Conservation (phyloP, 2,797 vertebrate genomes). For the Sebastiscus tertius region DNA sequence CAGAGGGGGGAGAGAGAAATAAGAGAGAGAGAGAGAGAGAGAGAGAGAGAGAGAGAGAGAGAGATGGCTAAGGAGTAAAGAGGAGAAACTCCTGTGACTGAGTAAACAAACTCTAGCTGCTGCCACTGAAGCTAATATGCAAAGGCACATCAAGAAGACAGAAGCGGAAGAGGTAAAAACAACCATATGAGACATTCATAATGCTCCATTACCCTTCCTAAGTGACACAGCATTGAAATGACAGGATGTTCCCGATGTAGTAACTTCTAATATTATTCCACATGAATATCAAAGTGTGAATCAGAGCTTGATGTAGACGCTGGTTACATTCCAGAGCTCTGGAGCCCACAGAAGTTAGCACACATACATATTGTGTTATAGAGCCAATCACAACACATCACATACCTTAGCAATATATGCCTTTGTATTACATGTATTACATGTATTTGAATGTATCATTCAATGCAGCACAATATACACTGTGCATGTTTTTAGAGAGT, state of each 20-base stretch:
- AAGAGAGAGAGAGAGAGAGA: neutral
- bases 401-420: neutral
- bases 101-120: conserved; percentile 35
- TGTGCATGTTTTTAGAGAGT: conserved; percentile 30
- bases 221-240: conserved; percentile 34
- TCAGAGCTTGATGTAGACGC: conserved; percentile 28
- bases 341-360: neutral
- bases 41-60: neutral
- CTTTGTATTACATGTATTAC: no score
- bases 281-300: conserved; percentile 42
- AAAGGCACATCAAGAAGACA: conserved; percentile 30
- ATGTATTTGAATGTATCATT: no score
- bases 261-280: conserved; percentile 49
- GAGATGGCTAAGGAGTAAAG: neutral
- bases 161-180: conserved; percentile 26
- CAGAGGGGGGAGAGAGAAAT: neutral
- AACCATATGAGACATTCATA: conserved; percentile 29
- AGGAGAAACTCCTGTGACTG: neutral
- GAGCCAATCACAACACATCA: neutral
- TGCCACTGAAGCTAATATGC: conserved; percentile 36
- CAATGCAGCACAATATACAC: conserved; percentile 18
- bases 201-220: conserved; percentile 45
- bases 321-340: neutral
- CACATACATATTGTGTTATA: neutral
- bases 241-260: conserved; percentile 20